Conservation (phyloP, 2,797 vertebrate species). For the Tachyglossus aculeatus region DNA sequence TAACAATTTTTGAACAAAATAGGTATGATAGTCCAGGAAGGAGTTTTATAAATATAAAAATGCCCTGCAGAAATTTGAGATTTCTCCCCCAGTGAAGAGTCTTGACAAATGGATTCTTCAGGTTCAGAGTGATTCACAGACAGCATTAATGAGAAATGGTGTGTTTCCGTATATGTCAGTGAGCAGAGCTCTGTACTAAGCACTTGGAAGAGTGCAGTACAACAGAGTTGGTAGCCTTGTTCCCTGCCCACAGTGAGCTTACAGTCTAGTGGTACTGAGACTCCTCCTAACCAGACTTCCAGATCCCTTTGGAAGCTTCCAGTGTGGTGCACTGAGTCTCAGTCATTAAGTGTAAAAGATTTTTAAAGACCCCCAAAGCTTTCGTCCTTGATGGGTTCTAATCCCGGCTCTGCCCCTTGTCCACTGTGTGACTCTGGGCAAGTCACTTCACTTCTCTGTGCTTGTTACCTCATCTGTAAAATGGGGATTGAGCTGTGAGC, state of each 20-base stretch:
- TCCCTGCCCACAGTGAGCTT: too few relatives aligned
- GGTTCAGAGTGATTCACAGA: neutral
- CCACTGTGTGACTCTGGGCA: too few relatives aligned
- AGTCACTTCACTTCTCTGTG: too few relatives aligned
- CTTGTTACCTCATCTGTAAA: too few relatives aligned
- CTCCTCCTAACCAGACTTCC: neutral
- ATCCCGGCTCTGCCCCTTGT: too few relatives aligned
- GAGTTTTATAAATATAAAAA: conserved; percentile 65
- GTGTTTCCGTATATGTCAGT: neutral
- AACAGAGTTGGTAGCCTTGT: too few relatives aligned
- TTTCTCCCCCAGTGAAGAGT: conserved; percentile 19
- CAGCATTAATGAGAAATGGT: neutral
- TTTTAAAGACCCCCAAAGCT: too few relatives aligned
- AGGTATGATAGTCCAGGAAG: conserved; percentile 71
- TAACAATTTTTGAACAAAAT: conserved; percentile 82
- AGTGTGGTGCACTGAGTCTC: too few relatives aligned
- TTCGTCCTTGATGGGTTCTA: too few relatives aligned
- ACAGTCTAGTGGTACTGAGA: neutral
- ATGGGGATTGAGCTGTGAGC: too few relatives aligned
- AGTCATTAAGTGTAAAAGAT: too few relatives aligned
- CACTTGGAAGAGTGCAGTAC: too few relatives aligned
- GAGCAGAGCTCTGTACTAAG: neutral
- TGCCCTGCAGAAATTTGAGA: conserved; percentile 11
- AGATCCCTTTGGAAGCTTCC: neutral
- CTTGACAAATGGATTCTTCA: conserved; percentile 16